A percentile compares a stretch with the other conserved stretches of the same genome.
phyloP scores from a whole-genome alignment of 2,888 invertebrate genomes.

The Agrochola lychnidis region DNA sequence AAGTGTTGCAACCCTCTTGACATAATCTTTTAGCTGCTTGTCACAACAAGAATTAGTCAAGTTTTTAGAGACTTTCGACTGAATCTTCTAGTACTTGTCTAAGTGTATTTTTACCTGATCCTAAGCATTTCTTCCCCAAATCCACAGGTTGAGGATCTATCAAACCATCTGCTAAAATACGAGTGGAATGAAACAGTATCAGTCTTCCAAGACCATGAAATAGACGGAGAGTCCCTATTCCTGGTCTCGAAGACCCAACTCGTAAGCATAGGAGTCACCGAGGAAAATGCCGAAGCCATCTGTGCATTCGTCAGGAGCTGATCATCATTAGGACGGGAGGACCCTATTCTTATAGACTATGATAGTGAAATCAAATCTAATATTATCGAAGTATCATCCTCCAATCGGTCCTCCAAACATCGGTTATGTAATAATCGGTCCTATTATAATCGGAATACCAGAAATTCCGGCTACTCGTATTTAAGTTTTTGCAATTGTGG shows the following conservation, averaged over 20 bases:
- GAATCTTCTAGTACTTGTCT: background rate
- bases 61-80: too few relatives aligned
- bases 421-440: slow-evolving; percentile 31
- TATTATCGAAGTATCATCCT: slow-evolving; percentile 12
- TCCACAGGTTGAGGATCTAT: slow-evolving; percentile 77
- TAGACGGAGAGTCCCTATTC: slow-evolving; percentile 85
- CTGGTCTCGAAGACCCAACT: slow-evolving; percentile 82
- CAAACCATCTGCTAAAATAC: slow-evolving; percentile 74
- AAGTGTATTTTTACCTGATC: background rate
- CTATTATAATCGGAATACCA: slow-evolving; percentile 25
- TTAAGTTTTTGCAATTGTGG: slow-evolving; percentile 9
- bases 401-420: slow-evolving; percentile 35
- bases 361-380: slow-evolving; percentile 39
- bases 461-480: background rate
- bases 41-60: background rate
- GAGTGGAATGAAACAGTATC: slow-evolving; percentile 82
- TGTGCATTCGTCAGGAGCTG: slow-evolving; percentile 79
- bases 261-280: slow-evolving; percentile 80
- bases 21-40: background rate
- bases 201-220: slow-evolving; percentile 83
- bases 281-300: slow-evolving; percentile 80
- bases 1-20: background rate
- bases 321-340: slow-evolving; percentile 31
- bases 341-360: slow-evolving; percentile 38
- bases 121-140: background rate